Conservation (phyloP, 2,888 invertebrate genomes). For the Plutella xylostella region DNA sequence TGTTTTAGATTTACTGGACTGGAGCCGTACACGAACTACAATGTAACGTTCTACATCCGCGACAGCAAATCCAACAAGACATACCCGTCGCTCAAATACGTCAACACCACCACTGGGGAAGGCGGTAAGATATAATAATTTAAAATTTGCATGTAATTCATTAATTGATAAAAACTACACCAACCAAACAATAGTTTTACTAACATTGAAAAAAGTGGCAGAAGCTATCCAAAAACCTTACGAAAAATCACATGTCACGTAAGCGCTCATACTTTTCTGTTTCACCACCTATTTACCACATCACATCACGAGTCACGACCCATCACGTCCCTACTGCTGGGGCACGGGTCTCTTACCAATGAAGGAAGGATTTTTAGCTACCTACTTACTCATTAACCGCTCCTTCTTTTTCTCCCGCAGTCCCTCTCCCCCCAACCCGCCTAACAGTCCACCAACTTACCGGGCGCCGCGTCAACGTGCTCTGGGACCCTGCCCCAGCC, state of each 20-base stretch:
- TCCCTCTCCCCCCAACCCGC: constrained; percentile 77
- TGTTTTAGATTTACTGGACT: constrained; percentile 68
- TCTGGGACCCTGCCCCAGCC: constrained; percentile 73
- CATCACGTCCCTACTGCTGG: no score
- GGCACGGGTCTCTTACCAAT: not conserved
- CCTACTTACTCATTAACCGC: not conserved
- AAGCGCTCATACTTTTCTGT: no score
- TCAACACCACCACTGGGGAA: constrained; percentile 74
- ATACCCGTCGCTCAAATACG: constrained; percentile 74
- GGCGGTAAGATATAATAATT: constrained; percentile 51
- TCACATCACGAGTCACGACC: no score
- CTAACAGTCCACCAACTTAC: constrained; percentile 74
- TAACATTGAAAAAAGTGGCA: no score
- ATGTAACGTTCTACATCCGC: constrained; percentile 81
- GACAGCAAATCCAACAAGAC: constrained; percentile 65
- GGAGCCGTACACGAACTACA: constrained; percentile 80
- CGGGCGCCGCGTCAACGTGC: constrained; percentile 72
- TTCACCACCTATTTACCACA: no score
- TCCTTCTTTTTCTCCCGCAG: constrained; percentile 27
- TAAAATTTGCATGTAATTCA: no score
- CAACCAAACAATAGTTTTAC: not conserved
- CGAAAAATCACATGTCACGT: no score
- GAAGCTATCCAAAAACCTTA: no score
- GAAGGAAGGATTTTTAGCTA: not conserved
- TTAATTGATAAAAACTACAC: not conserved